Base-by-base conservation (phyloP, 2,888 invertebrate genomes). In the Craniophora ligustri region DNA sequence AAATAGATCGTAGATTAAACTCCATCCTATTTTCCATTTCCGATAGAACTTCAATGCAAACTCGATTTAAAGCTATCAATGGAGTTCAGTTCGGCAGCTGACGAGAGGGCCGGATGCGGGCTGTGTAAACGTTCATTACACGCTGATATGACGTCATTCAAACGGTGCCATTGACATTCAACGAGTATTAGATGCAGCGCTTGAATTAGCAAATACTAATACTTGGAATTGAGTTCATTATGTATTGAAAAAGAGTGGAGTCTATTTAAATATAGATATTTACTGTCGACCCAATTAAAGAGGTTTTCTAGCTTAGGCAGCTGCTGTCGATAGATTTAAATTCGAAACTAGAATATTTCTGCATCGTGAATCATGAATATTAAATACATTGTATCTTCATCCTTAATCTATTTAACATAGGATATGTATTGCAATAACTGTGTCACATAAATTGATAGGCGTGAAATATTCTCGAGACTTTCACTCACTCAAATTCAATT, bases 91-190 rank as follows among this genome's bases (percentile, higher is more conserved):
- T 49, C 39, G 41, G 41, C 62, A 57, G 64, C 55, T 66, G 69
- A 70, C 67, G 59, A 61, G 40, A 60, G 39, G 30, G 44, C 49
- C 41, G 44, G 46, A 73, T 78, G 66, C 73, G 71, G 73, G 78
- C 56, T 54, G 53, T 69, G 58, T 63, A 74, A 75, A 70, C 64
- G 63, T 65, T 76, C 71, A 75, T 72, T 74, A 72, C 49, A 51
- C 48, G 47, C 34, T 50, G 64, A 58, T 59, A 69, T 66, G 62
- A 46, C 44, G 64, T 57, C 67, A 67, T 44, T 64, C 61, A 48
- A 58, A 51, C 57, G 38, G 38, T 58, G 42, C 62, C 62, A 65
- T 66, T 57, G 57, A 67, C 49, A 30, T 16, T 38, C 15, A 21
- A 30, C 39, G 23, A 47, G 35, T 58, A 55, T 58, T 31, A 40